These are phyloP conservation scores for Peromyscus leucopus DNA, from an alignment of 2,113 vertebrate species.

Conservation along the genomic window DNA sequence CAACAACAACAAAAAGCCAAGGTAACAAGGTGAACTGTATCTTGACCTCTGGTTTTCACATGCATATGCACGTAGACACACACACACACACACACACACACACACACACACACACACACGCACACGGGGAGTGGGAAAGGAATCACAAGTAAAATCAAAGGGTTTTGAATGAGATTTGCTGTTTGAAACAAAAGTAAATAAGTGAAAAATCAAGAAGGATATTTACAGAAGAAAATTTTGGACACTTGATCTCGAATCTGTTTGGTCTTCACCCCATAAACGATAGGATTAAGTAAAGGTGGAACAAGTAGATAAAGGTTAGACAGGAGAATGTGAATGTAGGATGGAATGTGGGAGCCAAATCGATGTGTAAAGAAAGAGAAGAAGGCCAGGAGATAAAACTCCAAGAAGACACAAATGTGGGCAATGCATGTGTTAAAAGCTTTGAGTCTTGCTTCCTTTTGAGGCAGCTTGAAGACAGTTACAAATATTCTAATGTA, in stretches of 20 bases:
- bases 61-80: background rate
- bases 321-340: slow-evolving; percentile 74
- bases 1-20: background rate
- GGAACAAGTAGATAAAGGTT: slow-evolving; percentile 72
- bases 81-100: too few species aligned
- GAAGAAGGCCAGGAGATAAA: background rate
- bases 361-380: slow-evolving; percentile 38
- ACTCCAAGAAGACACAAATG: slow-evolving; percentile 61
- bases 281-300: slow-evolving; percentile 43
- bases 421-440: slow-evolving; percentile 82
- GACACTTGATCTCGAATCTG: background rate
- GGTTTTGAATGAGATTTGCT: background rate
- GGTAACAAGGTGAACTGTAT: background rate
- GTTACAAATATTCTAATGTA: slow-evolving; percentile 72
- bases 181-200: background rate
- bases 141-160: background rate
- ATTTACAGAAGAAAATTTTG: background rate
- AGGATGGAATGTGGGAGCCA: slow-evolving; percentile 36
- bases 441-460: slow-evolving; percentile 75
- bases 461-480: slow-evolving; percentile 26
- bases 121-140: background rate
- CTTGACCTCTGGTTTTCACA: background rate
- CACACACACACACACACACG: too few species aligned
- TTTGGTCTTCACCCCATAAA: slow-evolving; percentile 54
- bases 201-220: background rate